Evolutionary conservation across 2,113 vertebrate genomes (phyloP).

Genomic region (Ammospiza caudacuta): DNA sequence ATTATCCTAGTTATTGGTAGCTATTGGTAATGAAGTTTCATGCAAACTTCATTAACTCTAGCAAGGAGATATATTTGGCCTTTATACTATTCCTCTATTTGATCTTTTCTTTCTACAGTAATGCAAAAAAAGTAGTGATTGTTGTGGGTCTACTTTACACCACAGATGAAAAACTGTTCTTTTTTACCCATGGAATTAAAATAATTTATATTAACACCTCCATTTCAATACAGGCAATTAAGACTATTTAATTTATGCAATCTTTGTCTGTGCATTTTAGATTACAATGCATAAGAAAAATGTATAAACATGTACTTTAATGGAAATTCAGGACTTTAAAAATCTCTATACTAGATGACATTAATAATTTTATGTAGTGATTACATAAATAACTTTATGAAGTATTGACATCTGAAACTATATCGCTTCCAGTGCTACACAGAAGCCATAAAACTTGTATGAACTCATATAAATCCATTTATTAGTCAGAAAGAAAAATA

Average conservation of each 20-base stretch:
- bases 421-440: not conserved
- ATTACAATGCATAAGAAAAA: not conserved
- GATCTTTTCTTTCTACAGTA: not conserved
- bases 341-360: not conserved
- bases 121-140: not conserved
- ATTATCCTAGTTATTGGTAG: not conserved
- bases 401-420: not conserved
- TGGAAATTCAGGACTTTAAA: not conserved
- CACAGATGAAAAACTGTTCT: not conserved
- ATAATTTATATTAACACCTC: not conserved
- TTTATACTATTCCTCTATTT: not conserved
- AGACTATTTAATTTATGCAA: not conserved
- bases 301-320: rapidly evolving
- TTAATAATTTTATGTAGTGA: not conserved
- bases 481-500: not conserved
- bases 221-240: not conserved
- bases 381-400: not conserved
- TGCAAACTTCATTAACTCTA: not conserved
- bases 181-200: not conserved
- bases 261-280: not conserved
- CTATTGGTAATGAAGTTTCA: not conserved
- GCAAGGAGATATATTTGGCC: not conserved
- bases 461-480: not conserved
- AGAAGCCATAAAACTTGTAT: not conserved
- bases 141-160: not conserved